phyloP scores from a whole-genome alignment of 2,797 vertebrate genomes.

The Meriones psammophilus region DNA sequence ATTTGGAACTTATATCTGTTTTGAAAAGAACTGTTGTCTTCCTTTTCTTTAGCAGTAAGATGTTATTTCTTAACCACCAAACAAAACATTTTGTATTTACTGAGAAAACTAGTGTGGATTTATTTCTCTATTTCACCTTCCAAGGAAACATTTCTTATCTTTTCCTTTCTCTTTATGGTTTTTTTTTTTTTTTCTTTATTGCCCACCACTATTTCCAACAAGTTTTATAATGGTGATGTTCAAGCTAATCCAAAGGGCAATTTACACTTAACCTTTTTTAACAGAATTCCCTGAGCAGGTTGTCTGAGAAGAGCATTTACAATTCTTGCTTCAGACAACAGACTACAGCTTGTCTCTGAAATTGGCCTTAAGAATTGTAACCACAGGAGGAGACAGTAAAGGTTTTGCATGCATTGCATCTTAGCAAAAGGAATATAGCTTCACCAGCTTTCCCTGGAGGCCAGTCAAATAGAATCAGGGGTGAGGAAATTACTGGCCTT shows the following conservation, averaged over 20 bases:
- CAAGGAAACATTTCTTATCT: not conserved
- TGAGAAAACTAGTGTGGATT: not conserved
- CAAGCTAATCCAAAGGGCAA: constrained; percentile 79
- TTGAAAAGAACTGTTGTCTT: constrained; percentile 23
- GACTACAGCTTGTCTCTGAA: constrained; percentile 69
- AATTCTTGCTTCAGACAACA: constrained; percentile 77
- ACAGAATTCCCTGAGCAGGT: constrained; percentile 76
- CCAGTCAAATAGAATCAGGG: constrained; percentile 76
- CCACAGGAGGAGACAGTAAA: constrained; percentile 73
- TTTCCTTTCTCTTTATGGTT: not conserved
- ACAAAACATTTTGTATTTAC: constrained; percentile 38
- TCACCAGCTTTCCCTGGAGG: constrained; percentile 73
- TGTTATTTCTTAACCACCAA: constrained; percentile 8
- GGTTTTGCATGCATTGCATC: constrained; percentile 72
- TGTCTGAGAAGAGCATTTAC: constrained; percentile 78
- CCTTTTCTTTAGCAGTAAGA: constrained; percentile 5
- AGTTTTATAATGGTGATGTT: constrained; percentile 74
- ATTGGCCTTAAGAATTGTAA: constrained; percentile 73
- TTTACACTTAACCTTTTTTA: constrained; percentile 81
- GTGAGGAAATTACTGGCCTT: constrained; percentile 79
- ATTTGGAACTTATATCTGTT: constrained; percentile 58
- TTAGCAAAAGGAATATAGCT: constrained; percentile 72
- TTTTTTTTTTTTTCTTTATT: constrained; percentile 70
- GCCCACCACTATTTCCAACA: constrained; percentile 44
- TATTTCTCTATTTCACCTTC: not conserved